Evolutionary conservation across 1,140 invertebrate genomes (phyloP).

Genomic region (Daktulosphaira vitifoliae): DNA sequence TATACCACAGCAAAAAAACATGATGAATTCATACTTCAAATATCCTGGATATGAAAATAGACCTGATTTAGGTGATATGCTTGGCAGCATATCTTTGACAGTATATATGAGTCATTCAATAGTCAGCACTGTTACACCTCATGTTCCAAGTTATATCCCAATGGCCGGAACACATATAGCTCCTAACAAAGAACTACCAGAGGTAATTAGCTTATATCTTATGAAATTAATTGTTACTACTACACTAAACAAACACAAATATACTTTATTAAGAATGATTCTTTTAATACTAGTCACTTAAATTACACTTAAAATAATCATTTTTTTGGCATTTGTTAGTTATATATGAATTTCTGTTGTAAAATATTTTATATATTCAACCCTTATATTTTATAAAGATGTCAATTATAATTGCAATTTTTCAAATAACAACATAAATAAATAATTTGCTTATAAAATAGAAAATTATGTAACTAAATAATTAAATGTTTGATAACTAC

Average conservation of each 20-base stretch:
- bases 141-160: constrained; percentile 47
- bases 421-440: too few species aligned
- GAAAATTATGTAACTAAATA: too few species aligned
- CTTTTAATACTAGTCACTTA: too few species aligned
- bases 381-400: too few species aligned
- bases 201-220: not conserved
- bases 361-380: too few species aligned
- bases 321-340: too few species aligned
- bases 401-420: too few species aligned
- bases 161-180: constrained; percentile 51
- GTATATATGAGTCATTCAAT: constrained; percentile 38
- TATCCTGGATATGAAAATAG: constrained; percentile 36
- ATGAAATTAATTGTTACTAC: not conserved
- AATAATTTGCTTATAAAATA: too few species aligned
- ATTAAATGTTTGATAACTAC: too few species aligned
- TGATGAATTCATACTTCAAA: constrained; percentile 34
- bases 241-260: not conserved
- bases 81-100: constrained; percentile 34
- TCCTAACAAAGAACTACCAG: constrained; percentile 38
- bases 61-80: constrained; percentile 35
- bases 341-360: too few species aligned
- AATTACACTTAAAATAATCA: too few species aligned
- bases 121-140: constrained; percentile 41
- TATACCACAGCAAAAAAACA: constrained; percentile 27
- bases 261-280: too few species aligned